Conservation (phyloP, 2,888 invertebrate species). For the Caenorhabditis sp. region DNA sequence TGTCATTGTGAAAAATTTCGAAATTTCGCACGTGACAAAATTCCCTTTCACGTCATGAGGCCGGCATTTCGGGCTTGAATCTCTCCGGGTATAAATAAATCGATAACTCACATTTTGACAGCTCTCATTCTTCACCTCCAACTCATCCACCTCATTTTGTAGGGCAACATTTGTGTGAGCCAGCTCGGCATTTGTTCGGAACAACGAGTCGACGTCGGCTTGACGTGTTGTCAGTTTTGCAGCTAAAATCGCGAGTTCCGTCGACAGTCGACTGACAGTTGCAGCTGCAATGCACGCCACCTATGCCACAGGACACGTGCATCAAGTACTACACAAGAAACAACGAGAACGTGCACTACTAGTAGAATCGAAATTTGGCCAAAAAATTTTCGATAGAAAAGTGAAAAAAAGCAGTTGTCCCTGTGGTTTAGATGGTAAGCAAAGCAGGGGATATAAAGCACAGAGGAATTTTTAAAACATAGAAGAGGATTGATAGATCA, state of each 20-base stretch:
- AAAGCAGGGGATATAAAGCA: slow-evolving; percentile 2
- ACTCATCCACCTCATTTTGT: slow-evolving; percentile 61
- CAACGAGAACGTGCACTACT: not conserved
- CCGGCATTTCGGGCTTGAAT: no score
- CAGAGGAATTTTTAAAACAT: not conserved
- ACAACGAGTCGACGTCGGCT: slow-evolving; percentile 65
- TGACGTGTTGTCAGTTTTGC: slow-evolving; percentile 63
- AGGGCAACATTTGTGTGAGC: slow-evolving; percentile 65
- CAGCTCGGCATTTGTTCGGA: slow-evolving; percentile 66
- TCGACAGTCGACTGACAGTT: slow-evolving; percentile 49
- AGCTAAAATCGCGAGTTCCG: slow-evolving; percentile 67
- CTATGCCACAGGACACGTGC: slow-evolving; percentile 30
- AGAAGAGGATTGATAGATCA: not conserved
- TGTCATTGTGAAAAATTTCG: no score
- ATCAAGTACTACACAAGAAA: not conserved
- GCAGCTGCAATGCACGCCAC: slow-evolving; percentile 45
- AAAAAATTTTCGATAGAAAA: not conserved
- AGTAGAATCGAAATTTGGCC: not conserved
- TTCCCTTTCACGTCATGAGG: no score
- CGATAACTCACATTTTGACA: not conserved
- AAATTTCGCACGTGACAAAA: no score
- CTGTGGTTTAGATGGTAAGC: slow-evolving; percentile 5
- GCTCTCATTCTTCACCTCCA: slow-evolving; percentile 19
- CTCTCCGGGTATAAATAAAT: no score
- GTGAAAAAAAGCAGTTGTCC: not conserved